Conservation (phyloP, 2,797 vertebrate species). For the Parambassis ranga region DNA sequence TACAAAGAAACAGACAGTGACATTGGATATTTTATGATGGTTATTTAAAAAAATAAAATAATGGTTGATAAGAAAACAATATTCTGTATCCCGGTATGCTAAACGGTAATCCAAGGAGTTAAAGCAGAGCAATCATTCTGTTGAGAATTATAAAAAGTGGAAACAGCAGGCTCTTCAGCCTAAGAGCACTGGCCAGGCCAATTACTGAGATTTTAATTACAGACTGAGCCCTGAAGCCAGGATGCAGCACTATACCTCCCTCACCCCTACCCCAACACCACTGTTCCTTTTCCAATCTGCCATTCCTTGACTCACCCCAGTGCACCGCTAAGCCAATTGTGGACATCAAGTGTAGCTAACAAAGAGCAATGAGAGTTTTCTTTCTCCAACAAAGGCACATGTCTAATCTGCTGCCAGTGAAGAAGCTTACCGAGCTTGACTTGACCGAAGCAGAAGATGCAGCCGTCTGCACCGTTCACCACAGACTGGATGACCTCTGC, state of each 20-base stretch:
- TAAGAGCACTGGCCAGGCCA: constrained; percentile 60
- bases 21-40: constrained; percentile 1
- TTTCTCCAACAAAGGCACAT: constrained; percentile 58
- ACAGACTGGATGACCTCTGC: constrained; percentile 98
- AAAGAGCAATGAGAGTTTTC: constrained; percentile 68
- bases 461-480: constrained; percentile 96
- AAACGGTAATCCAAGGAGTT: constrained; percentile 37
- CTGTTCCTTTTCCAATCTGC: constrained; percentile 45
- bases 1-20: constrained; percentile 5
- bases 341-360: constrained; percentile 67
- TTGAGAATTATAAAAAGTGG: constrained; percentile 48
- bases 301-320: constrained; percentile 63
- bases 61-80: too few relatives aligned
- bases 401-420: constrained; percentile 60
- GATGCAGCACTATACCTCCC: constrained; percentile 39
- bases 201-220: constrained; percentile 79
- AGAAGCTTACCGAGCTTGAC: constrained; percentile 90
- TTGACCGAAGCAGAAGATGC: constrained; percentile 98
- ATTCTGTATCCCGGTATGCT: too few relatives aligned
- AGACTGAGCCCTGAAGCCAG: constrained; percentile 59
- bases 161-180: constrained; percentile 57
- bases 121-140: constrained; percentile 37
- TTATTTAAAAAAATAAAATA: constrained; percentile 40
- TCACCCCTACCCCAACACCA: constrained; percentile 6
- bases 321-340: constrained; percentile 69